Base-by-base conservation (phyloP, 2,113 vertebrate species). In the Syngnathus floridae region DNA sequence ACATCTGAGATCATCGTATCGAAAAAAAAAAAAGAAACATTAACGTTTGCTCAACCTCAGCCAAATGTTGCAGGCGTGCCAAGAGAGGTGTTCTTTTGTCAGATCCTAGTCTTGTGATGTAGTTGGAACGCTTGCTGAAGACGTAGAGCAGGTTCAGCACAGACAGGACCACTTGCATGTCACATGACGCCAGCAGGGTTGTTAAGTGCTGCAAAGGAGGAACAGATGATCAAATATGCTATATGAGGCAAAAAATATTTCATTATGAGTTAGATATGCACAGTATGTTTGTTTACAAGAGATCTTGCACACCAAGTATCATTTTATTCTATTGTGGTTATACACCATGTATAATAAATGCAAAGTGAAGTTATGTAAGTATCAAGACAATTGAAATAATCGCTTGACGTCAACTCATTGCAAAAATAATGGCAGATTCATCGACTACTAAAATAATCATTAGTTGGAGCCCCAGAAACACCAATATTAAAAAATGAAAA, bases 61-160 rank as follows among this genome's bases (percentile, higher is more conserved):
- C 95, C 86, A 98, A 90, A 85, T 98, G 96, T 84, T 98, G 96
- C 11, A 98, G 89, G 7, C 95, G 90, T 17, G 94, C 93, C 36
- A 98, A 89, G 38, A 98, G 89, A 64, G 96, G 96, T 10, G 93
- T 93, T 56, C 96, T 92, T 87, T 96, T 98, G 79, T 98, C 95
- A 14, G 95, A 98, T 56, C 94, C 94, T 73, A 98, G 84, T 65
- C 96, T 92, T 45, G 95, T 97, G 88, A 98, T 98, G 73, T 98
- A 98, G 82, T 98, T 98, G 72, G 95, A 98, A 69, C 96, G 92
- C 76, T 98, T 98, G 89, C 95, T 98, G 91, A 98, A 98, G 69
- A 98, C 96, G 70, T 98, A 98, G 40, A 98, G 92, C 68, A 98
- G 94, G 84, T 98, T 98, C 81, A 98, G 91, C 82, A 98, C 96